These are phyloP conservation scores for Perccottus glenii DNA, from an alignment of 2,113 vertebrate genomes.

Conservation along the genomic window DNA sequence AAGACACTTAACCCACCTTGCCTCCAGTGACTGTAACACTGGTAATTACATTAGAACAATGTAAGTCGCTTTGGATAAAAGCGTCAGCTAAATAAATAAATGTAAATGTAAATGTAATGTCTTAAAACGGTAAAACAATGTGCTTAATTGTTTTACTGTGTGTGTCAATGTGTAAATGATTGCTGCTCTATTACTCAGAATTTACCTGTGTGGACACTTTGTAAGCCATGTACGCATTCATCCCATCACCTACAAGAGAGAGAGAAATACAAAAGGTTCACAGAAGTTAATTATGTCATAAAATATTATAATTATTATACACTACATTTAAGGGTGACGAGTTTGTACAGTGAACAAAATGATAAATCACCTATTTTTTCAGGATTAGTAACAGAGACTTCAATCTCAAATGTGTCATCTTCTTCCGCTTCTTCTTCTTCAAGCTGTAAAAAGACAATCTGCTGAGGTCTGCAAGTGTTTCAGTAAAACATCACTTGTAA, in stretches of 20 bases:
- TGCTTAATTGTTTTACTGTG: too few species aligned
- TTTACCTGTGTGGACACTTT: conserved; percentile 94
- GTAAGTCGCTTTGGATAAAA: too few species aligned
- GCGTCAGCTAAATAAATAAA: too few species aligned
- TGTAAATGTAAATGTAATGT: too few species aligned
- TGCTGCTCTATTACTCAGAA: background rate
- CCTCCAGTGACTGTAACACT: too few species aligned
- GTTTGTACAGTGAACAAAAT: background rate
- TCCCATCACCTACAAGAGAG: conserved; percentile 87
- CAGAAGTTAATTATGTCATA: background rate
- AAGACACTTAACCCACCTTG: too few species aligned
- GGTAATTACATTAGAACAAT: too few species aligned
- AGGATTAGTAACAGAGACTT: conserved; percentile 90
- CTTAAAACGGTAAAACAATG: too few species aligned
- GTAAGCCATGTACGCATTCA: conserved; percentile 97
- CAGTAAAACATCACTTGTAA: background rate
- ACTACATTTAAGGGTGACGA: too few species aligned
- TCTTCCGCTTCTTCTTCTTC: conserved; percentile 89
- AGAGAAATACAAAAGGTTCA: background rate
- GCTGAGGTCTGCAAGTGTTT: background rate
- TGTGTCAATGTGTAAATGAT: background rate
- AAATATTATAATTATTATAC: too few species aligned
- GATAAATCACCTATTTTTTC: conserved; percentile 92
- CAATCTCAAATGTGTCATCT: conserved; percentile 91
- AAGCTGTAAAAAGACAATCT: conserved; percentile 62